Conservation (phyloP, 2,888 invertebrate species). For the Spatulosminthurus flaviceps region DNA sequence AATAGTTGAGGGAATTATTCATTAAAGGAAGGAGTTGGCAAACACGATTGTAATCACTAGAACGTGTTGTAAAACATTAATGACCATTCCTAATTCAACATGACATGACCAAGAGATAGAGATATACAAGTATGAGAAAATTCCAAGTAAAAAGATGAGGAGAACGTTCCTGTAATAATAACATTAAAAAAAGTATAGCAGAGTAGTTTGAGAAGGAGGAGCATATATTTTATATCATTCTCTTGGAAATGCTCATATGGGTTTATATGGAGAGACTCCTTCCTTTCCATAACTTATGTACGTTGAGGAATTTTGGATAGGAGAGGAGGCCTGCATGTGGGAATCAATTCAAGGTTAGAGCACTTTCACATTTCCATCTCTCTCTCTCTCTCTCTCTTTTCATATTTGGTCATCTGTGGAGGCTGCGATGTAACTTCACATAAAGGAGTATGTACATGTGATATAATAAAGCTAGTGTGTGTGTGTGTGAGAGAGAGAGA, state of each 20-base stretch:
- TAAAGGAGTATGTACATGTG: too few relatives aligned
- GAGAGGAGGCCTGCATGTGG: conserved; percentile 42
- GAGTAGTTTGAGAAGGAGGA: background rate
- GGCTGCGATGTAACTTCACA: too few relatives aligned
- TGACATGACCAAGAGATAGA: too few relatives aligned
- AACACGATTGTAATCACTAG: background rate
- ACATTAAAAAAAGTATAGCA: background rate
- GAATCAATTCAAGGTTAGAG: conserved; percentile 51
- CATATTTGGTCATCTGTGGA: conserved; percentile 47
- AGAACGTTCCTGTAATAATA: background rate
- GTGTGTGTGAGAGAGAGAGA: too few relatives aligned
- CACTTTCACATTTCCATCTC: conserved; percentile 53
- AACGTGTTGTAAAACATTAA: conserved; percentile 20
- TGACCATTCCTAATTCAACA: background rate
- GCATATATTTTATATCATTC: background rate
- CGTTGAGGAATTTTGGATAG: background rate
- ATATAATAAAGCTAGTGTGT: too few relatives aligned
- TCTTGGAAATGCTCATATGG: background rate
- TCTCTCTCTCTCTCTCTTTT: too few relatives aligned
- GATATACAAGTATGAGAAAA: background rate
- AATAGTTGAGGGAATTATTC: conserved; percentile 18
- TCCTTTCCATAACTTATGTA: background rate
- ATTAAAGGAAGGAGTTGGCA: conserved; percentile 12
- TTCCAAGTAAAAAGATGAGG: background rate
- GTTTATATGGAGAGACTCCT: too few relatives aligned